A percentile compares a stretch with the other conserved stretches of the same genome.
phyloP scores from a whole-genome alignment of 2,888 invertebrate species.

The Polydrusus tereticollis region DNA sequence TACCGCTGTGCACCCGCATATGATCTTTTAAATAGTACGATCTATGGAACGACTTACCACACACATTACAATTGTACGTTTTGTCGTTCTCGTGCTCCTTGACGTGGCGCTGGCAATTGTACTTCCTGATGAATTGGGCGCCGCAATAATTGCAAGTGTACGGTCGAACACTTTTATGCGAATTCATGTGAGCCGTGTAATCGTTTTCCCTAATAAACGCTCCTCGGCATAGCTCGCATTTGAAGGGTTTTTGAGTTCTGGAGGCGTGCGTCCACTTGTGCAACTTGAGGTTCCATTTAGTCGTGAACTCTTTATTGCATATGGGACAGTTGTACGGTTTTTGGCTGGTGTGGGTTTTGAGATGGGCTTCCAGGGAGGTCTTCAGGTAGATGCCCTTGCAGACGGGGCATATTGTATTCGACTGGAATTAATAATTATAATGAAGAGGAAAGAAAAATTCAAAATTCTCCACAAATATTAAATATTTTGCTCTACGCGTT shows the following conservation, averaged over 20 bases:
- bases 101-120: constrained; percentile 89
- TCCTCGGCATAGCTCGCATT: constrained; percentile 85
- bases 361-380: constrained; percentile 83
- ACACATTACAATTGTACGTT: constrained; percentile 80
- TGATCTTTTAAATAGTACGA: constrained; percentile 91
- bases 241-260: constrained; percentile 86
- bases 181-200: constrained; percentile 86
- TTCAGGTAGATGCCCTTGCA: constrained; percentile 83
- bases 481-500: too few species aligned
- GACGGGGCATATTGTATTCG: constrained; percentile 83
- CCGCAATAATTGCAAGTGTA: constrained; percentile 93
- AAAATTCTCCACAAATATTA: too few species aligned
- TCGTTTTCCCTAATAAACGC: constrained; percentile 87
- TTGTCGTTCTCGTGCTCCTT: constrained; percentile 87
- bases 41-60: constrained; percentile 88
- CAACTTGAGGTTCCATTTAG: constrained; percentile 90
- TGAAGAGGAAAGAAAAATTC: too few species aligned
- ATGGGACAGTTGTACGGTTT: constrained; percentile 85
- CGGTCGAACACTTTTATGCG: constrained; percentile 85
- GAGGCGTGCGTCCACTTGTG: constrained; percentile 92
- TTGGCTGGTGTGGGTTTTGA: constrained; percentile 83
- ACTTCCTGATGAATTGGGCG: constrained; percentile 88
- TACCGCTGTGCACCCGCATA: constrained; percentile 87
- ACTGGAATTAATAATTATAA: constrained; percentile 63
- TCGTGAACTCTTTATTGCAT: constrained; percentile 88